Base-by-base conservation (phyloP, 1,140 invertebrate genomes). In the Drosophila lacertosa region DNA sequence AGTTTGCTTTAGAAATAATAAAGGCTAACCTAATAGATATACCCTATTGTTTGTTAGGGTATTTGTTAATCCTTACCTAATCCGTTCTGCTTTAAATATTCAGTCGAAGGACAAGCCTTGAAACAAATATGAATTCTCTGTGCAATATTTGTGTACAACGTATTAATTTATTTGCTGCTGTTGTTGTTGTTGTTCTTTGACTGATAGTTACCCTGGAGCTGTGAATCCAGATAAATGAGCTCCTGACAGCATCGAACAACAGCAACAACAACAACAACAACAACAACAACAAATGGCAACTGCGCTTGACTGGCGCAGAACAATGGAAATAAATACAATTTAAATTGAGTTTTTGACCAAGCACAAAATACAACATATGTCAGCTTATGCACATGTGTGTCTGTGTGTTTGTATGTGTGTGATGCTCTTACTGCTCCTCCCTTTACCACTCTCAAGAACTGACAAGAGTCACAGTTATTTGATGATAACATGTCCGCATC, bases 301-400 rank as follows among this genome's bases (percentile, higher is more conserved):
- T 72, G 67, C 77, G 63, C 69, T 63, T 65, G 65, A 77, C 59
- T 74, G 54, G 29, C 18, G 37, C 65, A 62, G 55, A 75, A 77
- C 65, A 74, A 77, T 58, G 44, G 42, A 65, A 69, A 75, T 66
- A 75, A 75, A 71, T 81, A 84, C 82, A 86, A 81, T 86, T 86
- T 86, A 86, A 86, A 86, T 86, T 81, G 74, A 86, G 82, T 81
- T 86, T 79, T 77, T 81, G 81, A 86, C 80, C 80, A 64, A 58
- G n/a, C 13, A 50, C 2, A 44, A 44, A 62, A 54, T 22, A 11
- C 16, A 40, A 50, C 32, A 60, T 22, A 53, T 44, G 58, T 39
- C 20, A 32, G 35, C 20, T 18, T 13, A 7, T 55, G 59, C 5
- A 16, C n/a, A 40, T 50, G 11, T n/a, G 37, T 54, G 32, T 5